A percentile compares a stretch with the other conserved stretches of the same genome.
phyloP scores from a whole-genome alignment of 2,797 vertebrate species.

The Oreochromis mossambicus region DNA sequence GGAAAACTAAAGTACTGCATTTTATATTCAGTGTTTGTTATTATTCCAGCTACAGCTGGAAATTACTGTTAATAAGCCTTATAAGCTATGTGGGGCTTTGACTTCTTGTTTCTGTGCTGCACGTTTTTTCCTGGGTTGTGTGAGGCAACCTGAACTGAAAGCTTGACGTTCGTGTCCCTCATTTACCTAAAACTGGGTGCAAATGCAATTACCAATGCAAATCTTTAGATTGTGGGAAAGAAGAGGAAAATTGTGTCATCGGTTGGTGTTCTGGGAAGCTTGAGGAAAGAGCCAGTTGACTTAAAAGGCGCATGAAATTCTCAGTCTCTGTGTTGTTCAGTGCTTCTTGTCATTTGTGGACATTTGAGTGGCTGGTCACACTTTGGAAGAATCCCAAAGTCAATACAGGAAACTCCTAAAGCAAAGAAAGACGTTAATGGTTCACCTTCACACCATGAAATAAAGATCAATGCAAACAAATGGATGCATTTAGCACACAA shows the following conservation, averaged over 20 bases:
- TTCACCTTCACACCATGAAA: conserved; percentile 50
- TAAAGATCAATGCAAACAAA: conserved; percentile 63
- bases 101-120: conserved; percentile 40
- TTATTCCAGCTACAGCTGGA: conserved; percentile 29
- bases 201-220: neutral
- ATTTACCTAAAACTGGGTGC: conserved; percentile 5
- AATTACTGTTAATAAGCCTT: conserved; percentile 54
- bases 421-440: conserved; percentile 62
- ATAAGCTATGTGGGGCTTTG: conserved; percentile 28
- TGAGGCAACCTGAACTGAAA: conserved; percentile 5
- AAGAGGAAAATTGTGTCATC: neutral
- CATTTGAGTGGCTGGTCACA: neutral
- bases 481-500: conserved; percentile 40
- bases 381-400: conserved; percentile 27
- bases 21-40: conserved; percentile 61
- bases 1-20: conserved; percentile 56
- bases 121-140: conserved; percentile 27
- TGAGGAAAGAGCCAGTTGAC: neutral
- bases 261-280: neutral
- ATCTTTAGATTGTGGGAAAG: neutral
- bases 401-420: conserved; percentile 59
- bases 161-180: conserved; percentile 12
- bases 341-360: neutral
- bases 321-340: neutral
- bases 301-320: neutral